Evolutionary conservation across 2,113 vertebrate genomes (phyloP).

Genomic region (Notechis scutatus): DNA sequence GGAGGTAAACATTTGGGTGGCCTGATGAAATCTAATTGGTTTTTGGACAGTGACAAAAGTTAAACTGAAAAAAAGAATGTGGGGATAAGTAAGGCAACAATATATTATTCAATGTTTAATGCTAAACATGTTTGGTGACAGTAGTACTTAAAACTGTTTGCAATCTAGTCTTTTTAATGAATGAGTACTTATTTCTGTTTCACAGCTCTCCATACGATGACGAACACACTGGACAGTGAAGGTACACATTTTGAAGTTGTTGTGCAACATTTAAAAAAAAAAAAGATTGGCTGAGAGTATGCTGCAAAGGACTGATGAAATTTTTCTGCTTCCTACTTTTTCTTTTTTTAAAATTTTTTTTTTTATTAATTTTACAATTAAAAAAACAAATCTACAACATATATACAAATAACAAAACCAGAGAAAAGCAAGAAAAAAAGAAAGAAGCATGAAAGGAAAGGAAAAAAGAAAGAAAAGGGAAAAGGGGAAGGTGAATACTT

Average conservation of each 20-base stretch:
- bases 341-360: too few species aligned
- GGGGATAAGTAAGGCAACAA: constrained; percentile 8
- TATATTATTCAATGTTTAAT: constrained; percentile 11
- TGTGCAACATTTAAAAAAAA: not conserved
- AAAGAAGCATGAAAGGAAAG: too few species aligned
- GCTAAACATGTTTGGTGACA: constrained; percentile 18
- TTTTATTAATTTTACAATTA: too few species aligned
- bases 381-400: too few species aligned
- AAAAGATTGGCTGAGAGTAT: constrained; percentile 3
- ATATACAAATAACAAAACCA: too few species aligned
- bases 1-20: constrained; percentile 48
- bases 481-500: too few species aligned
- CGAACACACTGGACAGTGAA: constrained; percentile 59
- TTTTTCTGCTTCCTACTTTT: constrained; percentile 12
- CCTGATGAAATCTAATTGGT: constrained; percentile 18
- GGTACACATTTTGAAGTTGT: constrained; percentile 45
- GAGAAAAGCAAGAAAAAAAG: too few species aligned
- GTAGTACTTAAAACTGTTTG: not conserved
- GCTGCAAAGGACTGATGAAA: constrained; percentile 27
- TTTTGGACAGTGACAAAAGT: not conserved
- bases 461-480: too few species aligned
- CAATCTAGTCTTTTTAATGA: constrained; percentile 23
- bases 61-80: not conserved
- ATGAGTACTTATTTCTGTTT: constrained; percentile 46
- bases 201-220: constrained; percentile 65